Evolutionary conservation across 2,113 vertebrate species (phyloP), one percentile per base, ranked within the genome.

Genomic region (Sclerurus mexicanus): DNA sequence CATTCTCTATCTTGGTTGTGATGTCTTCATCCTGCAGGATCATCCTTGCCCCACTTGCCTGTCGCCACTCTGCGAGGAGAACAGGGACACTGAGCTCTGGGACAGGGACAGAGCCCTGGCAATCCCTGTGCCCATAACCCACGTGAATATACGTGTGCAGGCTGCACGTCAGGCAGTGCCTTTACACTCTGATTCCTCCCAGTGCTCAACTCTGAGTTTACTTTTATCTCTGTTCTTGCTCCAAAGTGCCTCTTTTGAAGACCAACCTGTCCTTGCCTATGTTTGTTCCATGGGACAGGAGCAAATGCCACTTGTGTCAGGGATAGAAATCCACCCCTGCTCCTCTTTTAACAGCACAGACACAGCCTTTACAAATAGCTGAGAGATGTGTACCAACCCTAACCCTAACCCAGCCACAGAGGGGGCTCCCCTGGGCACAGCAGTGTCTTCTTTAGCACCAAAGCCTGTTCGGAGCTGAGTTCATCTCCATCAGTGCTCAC

Each of bases 1-100:
- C 98, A 0, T 98, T 98, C 85, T 98, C 98, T 31, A 98, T 98
- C 94, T 98, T 98, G 79, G 98, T 98, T 42, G 98, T 98, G 93
- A 98, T 96, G 89, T 98, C 98, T 91, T 98, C 98, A 14, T 98
- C 98, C 83, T 98, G 98, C 9, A 98, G 97, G 79, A 98, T 98
- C 98, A 98, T 98, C 67, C 98, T 97, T 0, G 97, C 98, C 44
- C 98, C 98, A 0, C 98, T 98, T 1, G 97, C 98, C 93, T 98
- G 98, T 19, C 98, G 81, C 98, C 98, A 98, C 94, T 98, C 98
- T 98, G 95, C 21, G 12, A 80, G 93, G 58, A 94, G 19, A 94
- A 62, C 6, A 33, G 40, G 10, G 58, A 94, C 33, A 25, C 5
- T 58, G 50, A 56, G 74, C 5, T 60, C 23, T 25, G 35, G 67